Evolutionary conservation across 2,113 vertebrate species (phyloP).

Genomic region (Boulengeromyrus knoepffleri): DNA sequence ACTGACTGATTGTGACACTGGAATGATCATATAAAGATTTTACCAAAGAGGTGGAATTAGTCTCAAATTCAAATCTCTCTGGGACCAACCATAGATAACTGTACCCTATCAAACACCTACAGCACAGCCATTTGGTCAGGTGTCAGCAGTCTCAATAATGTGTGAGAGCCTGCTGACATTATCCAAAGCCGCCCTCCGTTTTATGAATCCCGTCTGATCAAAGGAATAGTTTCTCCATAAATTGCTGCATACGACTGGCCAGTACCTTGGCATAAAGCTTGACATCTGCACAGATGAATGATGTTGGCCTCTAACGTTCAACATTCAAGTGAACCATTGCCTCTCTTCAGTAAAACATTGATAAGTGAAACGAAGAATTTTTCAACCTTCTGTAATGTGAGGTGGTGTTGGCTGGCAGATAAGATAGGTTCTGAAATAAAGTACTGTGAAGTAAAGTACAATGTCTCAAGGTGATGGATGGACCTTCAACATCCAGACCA

Average conservation of each 20-base stretch:
- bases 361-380: background rate
- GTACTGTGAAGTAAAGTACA: background rate
- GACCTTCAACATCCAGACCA: slow-evolving; percentile 71
- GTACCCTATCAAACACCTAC: background rate
- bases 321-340: background rate
- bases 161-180: background rate
- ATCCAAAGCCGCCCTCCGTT: background rate
- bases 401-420: background rate
- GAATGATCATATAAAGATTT: background rate
- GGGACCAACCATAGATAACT: background rate
- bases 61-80: background rate
- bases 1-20: background rate
- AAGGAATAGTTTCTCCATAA: background rate
- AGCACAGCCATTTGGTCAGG: background rate
- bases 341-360: background rate
- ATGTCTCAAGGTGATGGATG: slow-evolving; percentile 73
- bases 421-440: background rate
- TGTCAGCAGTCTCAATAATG: background rate
- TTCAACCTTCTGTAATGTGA: background rate
- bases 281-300: background rate
- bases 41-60: background rate
- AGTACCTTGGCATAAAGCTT: background rate
- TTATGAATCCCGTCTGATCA: background rate
- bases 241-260: background rate
- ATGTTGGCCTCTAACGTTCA: background rate